These are phyloP conservation scores for Lepas anatifera DNA, from an alignment of 2,888 invertebrate species.

Conservation along the genomic window DNA sequence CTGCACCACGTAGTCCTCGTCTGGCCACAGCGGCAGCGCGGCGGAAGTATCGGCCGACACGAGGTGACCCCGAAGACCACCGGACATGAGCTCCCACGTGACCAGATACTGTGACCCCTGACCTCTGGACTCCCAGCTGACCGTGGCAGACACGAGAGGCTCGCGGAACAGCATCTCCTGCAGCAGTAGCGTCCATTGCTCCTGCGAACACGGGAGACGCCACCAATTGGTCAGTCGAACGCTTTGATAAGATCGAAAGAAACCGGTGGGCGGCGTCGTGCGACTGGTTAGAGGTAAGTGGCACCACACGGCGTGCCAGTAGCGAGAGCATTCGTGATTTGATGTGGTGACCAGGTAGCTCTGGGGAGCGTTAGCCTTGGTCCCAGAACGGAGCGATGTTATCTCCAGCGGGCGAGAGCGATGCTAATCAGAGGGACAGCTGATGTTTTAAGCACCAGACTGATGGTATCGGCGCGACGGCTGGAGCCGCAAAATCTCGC, in stretches of 20 bases:
- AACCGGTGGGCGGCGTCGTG: no score
- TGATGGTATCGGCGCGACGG: not conserved
- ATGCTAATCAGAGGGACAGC: not conserved
- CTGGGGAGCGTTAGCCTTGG: not conserved
- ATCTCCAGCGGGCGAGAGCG: not conserved
- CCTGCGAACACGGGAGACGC: not conserved
- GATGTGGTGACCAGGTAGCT: not conserved
- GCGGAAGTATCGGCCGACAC: not conserved
- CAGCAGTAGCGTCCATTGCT: not conserved
- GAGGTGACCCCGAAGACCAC: not conserved
- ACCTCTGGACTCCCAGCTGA: not conserved
- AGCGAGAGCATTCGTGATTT: not conserved
- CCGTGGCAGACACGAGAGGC: not conserved
- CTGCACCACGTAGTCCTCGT: not conserved
- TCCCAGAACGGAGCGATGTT: not conserved
- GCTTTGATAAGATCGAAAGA: not conserved
- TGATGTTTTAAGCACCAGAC: not conserved
- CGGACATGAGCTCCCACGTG: constrained; percentile 5
- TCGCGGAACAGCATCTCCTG: not conserved
- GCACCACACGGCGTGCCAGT: not conserved
- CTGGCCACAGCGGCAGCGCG: not conserved
- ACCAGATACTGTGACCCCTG: not conserved
- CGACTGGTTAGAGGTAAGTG: no score
- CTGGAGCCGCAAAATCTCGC: not conserved
- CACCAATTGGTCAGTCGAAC: not conserved